Conservation (phyloP, 2,113 vertebrate species). For the Scatophagus argus region DNA sequence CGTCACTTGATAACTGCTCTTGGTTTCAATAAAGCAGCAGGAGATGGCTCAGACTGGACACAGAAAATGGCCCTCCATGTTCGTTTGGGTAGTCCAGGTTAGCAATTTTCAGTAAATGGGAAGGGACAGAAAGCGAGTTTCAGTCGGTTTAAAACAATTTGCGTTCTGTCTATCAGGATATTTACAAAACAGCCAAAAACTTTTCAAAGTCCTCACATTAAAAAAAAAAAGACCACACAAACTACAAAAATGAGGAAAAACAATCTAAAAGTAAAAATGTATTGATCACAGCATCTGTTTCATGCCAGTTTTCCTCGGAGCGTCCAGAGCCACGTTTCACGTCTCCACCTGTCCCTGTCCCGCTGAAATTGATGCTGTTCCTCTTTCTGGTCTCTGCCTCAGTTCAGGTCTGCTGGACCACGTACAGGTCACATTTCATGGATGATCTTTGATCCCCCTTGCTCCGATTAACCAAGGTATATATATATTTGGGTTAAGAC, state of each 20-base stretch:
- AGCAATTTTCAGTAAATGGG: neutral
- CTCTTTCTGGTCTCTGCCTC: constrained; percentile 40
- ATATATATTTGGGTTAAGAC: neutral
- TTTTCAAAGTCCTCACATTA: neutral
- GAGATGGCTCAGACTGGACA: neutral
- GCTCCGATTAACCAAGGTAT: constrained; percentile 4
- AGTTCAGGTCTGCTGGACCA: constrained; percentile 47
- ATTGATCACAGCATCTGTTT: neutral
- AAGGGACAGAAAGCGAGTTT: neutral
- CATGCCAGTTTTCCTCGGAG: neutral
- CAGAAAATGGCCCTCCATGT: constrained; percentile 2
- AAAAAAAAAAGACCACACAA: neutral
- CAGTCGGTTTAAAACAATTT: constrained; percentile 23
- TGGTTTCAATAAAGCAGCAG: constrained; percentile 7
- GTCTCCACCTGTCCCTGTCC: constrained; percentile 24
- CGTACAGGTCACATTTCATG: constrained; percentile 71
- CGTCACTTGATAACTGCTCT: neutral
- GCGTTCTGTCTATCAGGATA: constrained; percentile 4
- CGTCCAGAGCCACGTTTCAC: constrained; percentile 16
- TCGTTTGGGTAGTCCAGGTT: neutral
- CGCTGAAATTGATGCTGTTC: constrained; percentile 51
- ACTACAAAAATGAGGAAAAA: neutral
- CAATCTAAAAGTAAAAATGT: neutral
- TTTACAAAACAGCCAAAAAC: neutral
- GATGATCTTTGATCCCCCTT: constrained; percentile 54